These are phyloP conservation scores for Drosophila engyochracea DNA, from an alignment of 2,888 invertebrate genomes.

Conservation along the genomic window DNA sequence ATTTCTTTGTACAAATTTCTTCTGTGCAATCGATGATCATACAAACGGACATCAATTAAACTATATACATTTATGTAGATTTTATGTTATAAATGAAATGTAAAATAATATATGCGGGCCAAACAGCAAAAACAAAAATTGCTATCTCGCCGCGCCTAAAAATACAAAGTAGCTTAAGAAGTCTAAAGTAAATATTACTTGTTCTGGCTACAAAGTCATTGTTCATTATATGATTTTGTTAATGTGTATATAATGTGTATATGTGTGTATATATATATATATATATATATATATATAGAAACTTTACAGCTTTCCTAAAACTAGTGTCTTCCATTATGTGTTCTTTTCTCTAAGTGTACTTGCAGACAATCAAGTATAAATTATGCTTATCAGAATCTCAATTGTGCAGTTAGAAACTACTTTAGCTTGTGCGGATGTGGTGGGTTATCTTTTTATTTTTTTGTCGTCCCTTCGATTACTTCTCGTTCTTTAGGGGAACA, in stretches of 20 bases:
- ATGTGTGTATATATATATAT: slow-evolving; percentile 29
- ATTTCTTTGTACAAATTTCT: slow-evolving; percentile 49
- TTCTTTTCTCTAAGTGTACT: slow-evolving; percentile 11
- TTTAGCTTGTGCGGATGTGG: slow-evolving; percentile 72
- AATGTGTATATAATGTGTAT: slow-evolving; percentile 19
- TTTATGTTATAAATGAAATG: slow-evolving; percentile 23
- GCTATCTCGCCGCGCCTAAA: slow-evolving; percentile 31
- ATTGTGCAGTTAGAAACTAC: slow-evolving; percentile 70
- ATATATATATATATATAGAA: slow-evolving; percentile 46
- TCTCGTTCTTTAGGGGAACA: slow-evolving; percentile 84
- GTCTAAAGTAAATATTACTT: slow-evolving; percentile 78
- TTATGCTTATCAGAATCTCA: slow-evolving; percentile 60
- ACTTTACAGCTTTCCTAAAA: slow-evolving; percentile 60
- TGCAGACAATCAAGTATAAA: slow-evolving; percentile 33
- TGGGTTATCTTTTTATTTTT: slow-evolving; percentile 36
- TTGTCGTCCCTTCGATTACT: slow-evolving; percentile 44
- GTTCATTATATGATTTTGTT: slow-evolving; percentile 30
- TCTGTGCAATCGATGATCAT: slow-evolving; percentile 48
- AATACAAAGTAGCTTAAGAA: slow-evolving; percentile 18
- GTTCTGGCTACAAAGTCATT: slow-evolving; percentile 61
- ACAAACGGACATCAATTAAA: slow-evolving; percentile 59
- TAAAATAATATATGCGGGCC: slow-evolving; percentile 27
- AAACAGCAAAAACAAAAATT: slow-evolving; percentile 45
- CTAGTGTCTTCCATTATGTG: slow-evolving; percentile 70
- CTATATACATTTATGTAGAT: slow-evolving; percentile 58